Base-by-base conservation (phyloP, 2,888 invertebrate genomes). In the Agrotis ipsilon region DNA sequence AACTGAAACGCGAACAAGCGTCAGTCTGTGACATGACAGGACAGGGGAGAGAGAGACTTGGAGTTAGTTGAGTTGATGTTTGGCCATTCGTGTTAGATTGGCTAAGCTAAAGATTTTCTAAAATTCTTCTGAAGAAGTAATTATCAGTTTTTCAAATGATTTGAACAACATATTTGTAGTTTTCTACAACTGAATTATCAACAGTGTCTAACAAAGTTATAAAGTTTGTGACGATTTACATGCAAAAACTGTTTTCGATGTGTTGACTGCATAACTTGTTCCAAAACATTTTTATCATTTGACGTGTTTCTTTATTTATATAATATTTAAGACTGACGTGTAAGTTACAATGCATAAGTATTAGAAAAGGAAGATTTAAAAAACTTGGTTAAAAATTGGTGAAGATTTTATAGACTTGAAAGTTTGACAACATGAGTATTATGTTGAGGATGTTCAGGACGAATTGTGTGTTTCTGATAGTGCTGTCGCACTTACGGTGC, bases 391-490 rank as follows among this genome's bases (percentile, higher is more conserved):
- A 68, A 55, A 61, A 75, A 68, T 77, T 59, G 2, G 69, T 75
- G 76, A 72, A 80, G 70, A 67, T 75, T 65, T n/a, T 66, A 80
- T 68, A 80, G 78, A 81, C 79, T 78, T 77, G 66, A 51, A 71
- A 75, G 48, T 83, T 85, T 91, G 90, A 82, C 90, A 94, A 89
- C 87, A 95, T 95, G 95, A 92, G 88, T 90, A 87, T 86, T 89
- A 88, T 91, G 84, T 83, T 91, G 70, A 90, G 88, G 87, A 89
- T 91, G 88, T 90, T 90, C 86, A 94, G 94, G 94, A 95, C 95
- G 92, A 93, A 92, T 87, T 89, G 87, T 87, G 87, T 88, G 84
- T 90, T 92, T 89, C 82, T 92, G 66, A 91, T 89, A 90, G 92
- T 94, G 89, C 87, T 93, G 81, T 92, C 91, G 73, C 89, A 92